Conservation (phyloP, 2,113 vertebrate species). For the Mormyrus iriodes region DNA sequence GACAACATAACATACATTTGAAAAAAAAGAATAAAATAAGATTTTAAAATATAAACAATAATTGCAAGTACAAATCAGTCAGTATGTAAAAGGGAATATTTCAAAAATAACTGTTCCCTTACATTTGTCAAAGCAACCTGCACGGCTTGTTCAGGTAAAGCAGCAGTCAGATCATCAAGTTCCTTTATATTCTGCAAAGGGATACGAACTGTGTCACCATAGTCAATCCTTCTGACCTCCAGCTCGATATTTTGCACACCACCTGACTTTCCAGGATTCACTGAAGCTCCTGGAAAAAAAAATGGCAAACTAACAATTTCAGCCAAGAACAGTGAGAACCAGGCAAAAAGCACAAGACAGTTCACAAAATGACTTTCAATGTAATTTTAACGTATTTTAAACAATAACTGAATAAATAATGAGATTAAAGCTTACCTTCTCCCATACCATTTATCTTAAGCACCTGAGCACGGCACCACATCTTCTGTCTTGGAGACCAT, state of each 20-base stretch:
- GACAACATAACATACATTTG: background rate
- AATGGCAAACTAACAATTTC: background rate
- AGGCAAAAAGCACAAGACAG: background rate
- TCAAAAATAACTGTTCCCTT: conserved; percentile 22
- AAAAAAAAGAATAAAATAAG: background rate
- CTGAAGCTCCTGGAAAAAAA: background rate
- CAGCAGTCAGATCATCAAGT: conserved; percentile 39
- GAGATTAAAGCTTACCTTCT: conserved; percentile 41
- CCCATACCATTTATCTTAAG: conserved; percentile 56
- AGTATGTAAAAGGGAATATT: background rate
- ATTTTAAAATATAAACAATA: background rate
- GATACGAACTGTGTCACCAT: conserved; percentile 50
- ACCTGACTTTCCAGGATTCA: background rate
- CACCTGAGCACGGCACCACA: conserved; percentile 60
- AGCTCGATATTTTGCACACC: conserved; percentile 42
- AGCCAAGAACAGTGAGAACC: background rate
- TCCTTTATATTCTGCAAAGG: conserved; percentile 49
- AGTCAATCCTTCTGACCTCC: conserved; percentile 57
- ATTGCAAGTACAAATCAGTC: background rate
- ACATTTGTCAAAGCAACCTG: conserved; percentile 61
- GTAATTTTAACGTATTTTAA: background rate
- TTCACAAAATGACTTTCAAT: background rate
- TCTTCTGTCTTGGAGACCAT: conserved; percentile 48
- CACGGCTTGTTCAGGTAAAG: conserved; percentile 51
- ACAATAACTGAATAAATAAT: background rate